Base-by-base conservation (phyloP, 2,797 vertebrate genomes). In the Enteromius viviparus region DNA sequence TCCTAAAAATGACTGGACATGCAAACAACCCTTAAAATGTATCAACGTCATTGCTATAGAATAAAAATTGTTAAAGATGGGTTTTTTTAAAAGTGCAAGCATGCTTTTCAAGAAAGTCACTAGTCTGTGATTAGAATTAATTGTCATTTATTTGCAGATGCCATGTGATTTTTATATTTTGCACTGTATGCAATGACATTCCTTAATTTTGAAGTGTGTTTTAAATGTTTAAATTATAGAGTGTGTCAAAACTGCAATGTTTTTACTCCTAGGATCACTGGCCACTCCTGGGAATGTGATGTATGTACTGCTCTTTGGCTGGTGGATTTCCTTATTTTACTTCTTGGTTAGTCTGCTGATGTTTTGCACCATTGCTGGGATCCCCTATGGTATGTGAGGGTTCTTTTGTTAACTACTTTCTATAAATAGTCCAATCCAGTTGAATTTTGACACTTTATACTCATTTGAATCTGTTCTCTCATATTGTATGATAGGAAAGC, bases 301-400 rank as follows among this genome's bases (percentile, higher is more conserved):
- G 4, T 97, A 98, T 86, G 84, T 95, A 1, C 72, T 97, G 85
- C 88, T 96, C 60, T 97, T 97, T 4, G 97, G 97, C 82, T 98
- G 96, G 97, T 97, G 97, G 97, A 92, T 96, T 17, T 94, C 94
- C 0, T 79, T 96, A 11, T 82, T 94, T 79, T 97, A 97, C 10
- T 0, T 95, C 34, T 85, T 97, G 0, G 64, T 96, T 62, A 94
- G 95, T 42, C 65, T 92, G 0, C 0, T 93, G 78, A 97, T 98
- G 96, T 96, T 96, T 60, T 0, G 95, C 65, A 96, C 96, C 0
- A 1, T 97, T 19, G 1, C 95, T 11, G 96, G 94, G 0, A 84
- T 88, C 19, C 93, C 96, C 11, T 96, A 97, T 6, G 96, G 97
- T 97, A 89, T 82, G 93, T 81, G 11, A 75, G 7, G 9, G 9